Percentiles rank a stretch among this genome's conserved stretches.
These are phyloP conservation scores for Vireo altiloquus DNA, from an alignment of 2,113 vertebrate species.

Conservation along the genomic window DNA sequence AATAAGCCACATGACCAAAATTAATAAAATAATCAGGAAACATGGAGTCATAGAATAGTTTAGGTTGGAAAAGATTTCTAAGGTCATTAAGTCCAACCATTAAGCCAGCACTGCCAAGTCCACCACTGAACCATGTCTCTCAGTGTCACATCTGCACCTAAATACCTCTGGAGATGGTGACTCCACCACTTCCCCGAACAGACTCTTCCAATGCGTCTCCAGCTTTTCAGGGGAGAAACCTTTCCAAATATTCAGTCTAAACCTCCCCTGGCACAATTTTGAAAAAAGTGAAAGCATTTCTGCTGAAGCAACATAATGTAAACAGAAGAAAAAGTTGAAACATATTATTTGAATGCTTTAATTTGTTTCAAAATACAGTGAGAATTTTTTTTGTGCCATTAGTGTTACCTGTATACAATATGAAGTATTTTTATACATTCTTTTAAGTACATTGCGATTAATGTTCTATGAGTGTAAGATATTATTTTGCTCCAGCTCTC, in stretches of 20 bases:
- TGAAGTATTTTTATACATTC: not conserved
- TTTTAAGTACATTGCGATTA: not conserved
- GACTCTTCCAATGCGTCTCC: not conserved
- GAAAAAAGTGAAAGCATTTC: not conserved
- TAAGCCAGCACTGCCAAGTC: not conserved
- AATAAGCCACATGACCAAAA: not conserved
- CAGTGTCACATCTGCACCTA: not conserved
- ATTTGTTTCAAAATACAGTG: not conserved
- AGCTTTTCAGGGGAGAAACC: not conserved
- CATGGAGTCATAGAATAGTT: fast-evolving
- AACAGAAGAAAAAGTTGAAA: not conserved
- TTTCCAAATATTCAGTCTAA: not conserved
- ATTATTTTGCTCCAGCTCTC: not conserved
- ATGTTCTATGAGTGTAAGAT: not conserved
- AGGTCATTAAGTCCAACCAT: fast-evolving
- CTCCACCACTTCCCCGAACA: not conserved
- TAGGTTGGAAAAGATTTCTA: not conserved
- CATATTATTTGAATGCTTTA: not conserved
- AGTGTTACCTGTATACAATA: not conserved
- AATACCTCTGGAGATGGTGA: not conserved
- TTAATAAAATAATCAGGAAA: not conserved
- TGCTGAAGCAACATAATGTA: not conserved
- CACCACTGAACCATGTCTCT: not conserved
- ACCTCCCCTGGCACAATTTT: not conserved
- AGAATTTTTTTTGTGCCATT: not conserved